Evolutionary conservation across 1,140 invertebrate species (phyloP), one percentile per base, ranked within the genome.

Genomic region (Arctopsyche grandis): DNA sequence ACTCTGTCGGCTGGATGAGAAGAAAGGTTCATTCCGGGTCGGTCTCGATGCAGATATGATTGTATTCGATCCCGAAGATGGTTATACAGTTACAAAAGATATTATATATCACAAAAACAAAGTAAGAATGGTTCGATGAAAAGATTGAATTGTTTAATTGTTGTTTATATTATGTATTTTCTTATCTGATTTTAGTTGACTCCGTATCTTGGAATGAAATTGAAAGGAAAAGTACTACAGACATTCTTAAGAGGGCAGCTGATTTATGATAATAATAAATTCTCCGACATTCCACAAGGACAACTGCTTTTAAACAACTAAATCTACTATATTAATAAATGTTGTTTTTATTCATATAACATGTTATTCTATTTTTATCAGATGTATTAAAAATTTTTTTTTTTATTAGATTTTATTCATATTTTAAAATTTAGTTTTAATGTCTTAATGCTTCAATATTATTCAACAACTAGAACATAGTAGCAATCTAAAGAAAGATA

Each of bases 21-120:
- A 86, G 3, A 94, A 94, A 85, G 93, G 92, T 0, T 85, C 88
- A 52, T 85, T 94, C 7, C 84, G 86, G 56, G 84, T 86, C 16
- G 92, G 92, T n/a, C 89, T 90, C 81, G 93, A 94, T 83, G 93
- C 93, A 0, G 93, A 94, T 85, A 90, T 94, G 75, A 91, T 94
- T 44, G 89, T 94, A 29, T 94, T 93, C 89, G 87, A 92, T 84
- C 92, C 93, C 0, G 88, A 93, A 4, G 88, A 89, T 63, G 85
- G 85, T n/a, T 91, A 91, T 82, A 85, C 84, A 60, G 90, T 92
- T 4, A 84, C 87, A 19, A 77, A 87, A 48, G 85, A 88, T 24
- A 87, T 85, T n/a, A 89, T 92, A 74, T 83, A 87, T 10, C 88
- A 91, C 76, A 91, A 91, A 78, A 91, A 91, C 83, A 93, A 92